A percentile compares a stretch with the other conserved stretches of the same genome.
phyloP scores from a whole-genome alignment of 2,797 vertebrate genomes.

The Pogonophryne albipinna region DNA sequence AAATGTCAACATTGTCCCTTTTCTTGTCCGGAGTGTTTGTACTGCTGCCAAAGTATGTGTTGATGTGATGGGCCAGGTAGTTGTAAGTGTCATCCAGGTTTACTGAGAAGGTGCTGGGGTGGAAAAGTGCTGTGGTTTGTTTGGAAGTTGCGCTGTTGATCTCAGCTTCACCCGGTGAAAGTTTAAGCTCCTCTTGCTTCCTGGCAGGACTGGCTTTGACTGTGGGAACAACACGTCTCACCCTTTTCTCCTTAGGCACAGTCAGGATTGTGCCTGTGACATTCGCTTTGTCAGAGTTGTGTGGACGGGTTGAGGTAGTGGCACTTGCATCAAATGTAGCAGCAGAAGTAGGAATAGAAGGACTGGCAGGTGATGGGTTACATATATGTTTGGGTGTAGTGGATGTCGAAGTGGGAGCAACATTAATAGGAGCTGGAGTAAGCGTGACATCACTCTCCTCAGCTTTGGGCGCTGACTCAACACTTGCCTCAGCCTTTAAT shows the following conservation, averaged over 20 bases:
- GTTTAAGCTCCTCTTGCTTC: conserved; percentile 51
- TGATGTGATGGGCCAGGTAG: conserved; percentile 92
- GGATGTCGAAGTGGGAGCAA: conserved; percentile 32
- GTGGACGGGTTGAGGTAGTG: conserved; percentile 43
- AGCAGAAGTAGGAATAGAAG: conserved; percentile 36
- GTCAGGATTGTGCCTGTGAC: conserved; percentile 17
- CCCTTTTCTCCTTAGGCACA: conserved; percentile 66
- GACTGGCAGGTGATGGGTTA: conserved; percentile 30
- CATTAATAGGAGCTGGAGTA: conserved; percentile 8
- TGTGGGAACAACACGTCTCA: conserved; percentile 49
- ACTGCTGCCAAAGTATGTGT: conserved; percentile 88
- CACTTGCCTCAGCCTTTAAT: conserved; percentile 68
- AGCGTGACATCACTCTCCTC: conserved; percentile 36
- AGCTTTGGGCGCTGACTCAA: conserved; percentile 49
- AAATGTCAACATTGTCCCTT: conserved; percentile 38
- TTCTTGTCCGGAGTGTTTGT: conserved; percentile 82
- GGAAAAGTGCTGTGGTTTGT: conserved; percentile 85
- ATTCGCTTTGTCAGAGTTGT: conserved; percentile 24
- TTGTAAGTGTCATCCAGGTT: conserved; percentile 93
- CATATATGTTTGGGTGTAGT: conserved; percentile 21
- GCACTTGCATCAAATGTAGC: conserved; percentile 42
- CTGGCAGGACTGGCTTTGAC: conserved; percentile 42
- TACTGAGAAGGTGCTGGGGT: conserved; percentile 87
- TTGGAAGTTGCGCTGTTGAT: conserved; percentile 70
- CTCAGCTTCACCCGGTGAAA: conserved; percentile 29